A percentile compares a stretch with the other conserved stretches of the same genome.
Conservation (phyloP, 37 sponge, comb jelly and placozoan species). For the Agelas oroides region DNA sequence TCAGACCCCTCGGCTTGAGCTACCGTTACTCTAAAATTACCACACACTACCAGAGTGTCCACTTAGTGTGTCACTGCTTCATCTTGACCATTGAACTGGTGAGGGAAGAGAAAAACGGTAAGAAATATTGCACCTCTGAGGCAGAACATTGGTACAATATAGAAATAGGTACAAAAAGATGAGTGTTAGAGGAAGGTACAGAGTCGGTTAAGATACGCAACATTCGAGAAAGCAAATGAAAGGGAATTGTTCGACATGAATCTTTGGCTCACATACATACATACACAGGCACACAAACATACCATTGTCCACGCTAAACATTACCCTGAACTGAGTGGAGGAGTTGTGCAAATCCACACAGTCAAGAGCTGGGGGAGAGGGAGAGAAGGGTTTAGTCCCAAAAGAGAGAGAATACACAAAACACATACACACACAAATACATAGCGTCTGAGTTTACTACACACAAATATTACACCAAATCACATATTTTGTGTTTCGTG, state of each 20-base stretch:
- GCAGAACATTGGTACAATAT: background rate
- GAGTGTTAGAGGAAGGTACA: too few relatives aligned
- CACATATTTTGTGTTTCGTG: background rate
- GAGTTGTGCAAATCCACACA: too few relatives aligned
- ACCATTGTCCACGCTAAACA: background rate
- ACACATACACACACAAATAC: background rate
- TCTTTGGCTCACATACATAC: constrained; percentile 1
- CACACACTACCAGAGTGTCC: too few relatives aligned
- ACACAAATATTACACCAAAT: too few relatives aligned
- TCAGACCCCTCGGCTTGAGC: too few relatives aligned
- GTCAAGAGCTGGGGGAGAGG: background rate
- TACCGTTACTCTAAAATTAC: too few relatives aligned
- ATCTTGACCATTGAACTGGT: background rate
- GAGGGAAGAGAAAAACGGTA: background rate
- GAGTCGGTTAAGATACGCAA: too few relatives aligned
- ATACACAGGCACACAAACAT: constrained; percentile 11
- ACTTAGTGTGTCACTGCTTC: background rate
- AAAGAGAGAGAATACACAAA: background rate
- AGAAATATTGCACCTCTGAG: background rate
- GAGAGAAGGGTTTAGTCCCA: background rate
- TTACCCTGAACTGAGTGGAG: too few relatives aligned
- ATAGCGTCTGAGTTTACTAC: too few relatives aligned
- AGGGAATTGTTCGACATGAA: too few relatives aligned
- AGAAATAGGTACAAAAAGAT: too few relatives aligned
- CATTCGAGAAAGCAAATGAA: too few relatives aligned